Conservation (phyloP, 1,140 invertebrate genomes). For the Eurosta solidaginis region DNA sequence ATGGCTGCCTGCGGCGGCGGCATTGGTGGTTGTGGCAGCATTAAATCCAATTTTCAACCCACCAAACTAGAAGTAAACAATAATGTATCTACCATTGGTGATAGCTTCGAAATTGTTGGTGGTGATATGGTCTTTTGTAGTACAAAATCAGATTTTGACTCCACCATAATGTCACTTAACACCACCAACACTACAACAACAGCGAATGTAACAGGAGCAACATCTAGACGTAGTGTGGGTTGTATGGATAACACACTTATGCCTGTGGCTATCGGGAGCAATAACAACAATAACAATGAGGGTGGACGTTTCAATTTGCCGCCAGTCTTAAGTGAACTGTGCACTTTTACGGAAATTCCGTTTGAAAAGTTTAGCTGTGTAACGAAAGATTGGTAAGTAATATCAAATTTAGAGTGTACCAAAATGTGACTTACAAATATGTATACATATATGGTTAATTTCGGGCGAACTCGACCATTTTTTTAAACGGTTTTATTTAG, state of each 20-base stretch:
- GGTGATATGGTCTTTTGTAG: slow-evolving; percentile 53
- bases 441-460: neutral
- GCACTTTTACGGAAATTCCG: slow-evolving; percentile 47
- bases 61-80: slow-evolving; percentile 50
- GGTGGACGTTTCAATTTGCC: slow-evolving; percentile 36
- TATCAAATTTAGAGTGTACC: neutral
- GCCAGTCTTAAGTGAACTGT: slow-evolving; percentile 44
- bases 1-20: too few species aligned
- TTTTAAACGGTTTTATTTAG: too few species aligned
- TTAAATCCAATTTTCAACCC: slow-evolving; percentile 45
- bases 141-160: slow-evolving; percentile 52
- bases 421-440: neutral
- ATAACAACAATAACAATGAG: too few species aligned
- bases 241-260: slow-evolving; percentile 38
- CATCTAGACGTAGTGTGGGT: slow-evolving; percentile 41
- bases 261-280: slow-evolving; percentile 32
- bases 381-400: slow-evolving; percentile 44
- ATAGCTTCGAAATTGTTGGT: slow-evolving; percentile 50
- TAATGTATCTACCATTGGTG: slow-evolving; percentile 39
- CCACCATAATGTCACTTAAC: slow-evolving; percentile 38
- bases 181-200: too few species aligned
- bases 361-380: slow-evolving; percentile 47
- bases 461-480: too few species aligned
- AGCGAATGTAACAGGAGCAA: neutral
- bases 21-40: neutral